Conservation (phyloP, 2,888 invertebrate genomes). For the Eustalomyia histrio region DNA sequence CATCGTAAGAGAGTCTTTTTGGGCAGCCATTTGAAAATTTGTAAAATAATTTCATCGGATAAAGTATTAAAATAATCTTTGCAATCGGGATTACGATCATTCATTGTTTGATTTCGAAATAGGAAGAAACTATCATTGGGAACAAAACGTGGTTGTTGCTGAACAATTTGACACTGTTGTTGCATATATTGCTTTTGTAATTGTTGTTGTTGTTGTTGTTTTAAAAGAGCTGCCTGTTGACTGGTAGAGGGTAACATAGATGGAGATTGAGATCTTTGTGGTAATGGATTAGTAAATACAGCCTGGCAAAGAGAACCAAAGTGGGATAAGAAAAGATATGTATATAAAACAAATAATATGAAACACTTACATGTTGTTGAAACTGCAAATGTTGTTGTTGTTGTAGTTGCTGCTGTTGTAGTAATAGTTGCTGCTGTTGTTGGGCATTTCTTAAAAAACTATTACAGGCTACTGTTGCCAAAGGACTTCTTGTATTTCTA, state of each 20-base stretch:
- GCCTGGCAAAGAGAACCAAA: constrained; percentile 13
- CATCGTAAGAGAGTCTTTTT: constrained; percentile 87
- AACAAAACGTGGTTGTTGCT: constrained; percentile 62
- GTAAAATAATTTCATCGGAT: constrained; percentile 92
- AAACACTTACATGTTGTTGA: constrained; percentile 60
- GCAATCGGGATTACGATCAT: constrained; percentile 70
- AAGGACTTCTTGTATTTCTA: constrained; percentile 75
- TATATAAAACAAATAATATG: too few relatives aligned
- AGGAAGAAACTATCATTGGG: constrained; percentile 77
- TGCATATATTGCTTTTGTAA: constrained; percentile 56
- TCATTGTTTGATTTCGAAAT: constrained; percentile 74
- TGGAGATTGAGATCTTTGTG: constrained; percentile 59
- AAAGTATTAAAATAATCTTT: constrained; percentile 85
- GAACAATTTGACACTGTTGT: constrained; percentile 52
- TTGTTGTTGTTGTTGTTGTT: constrained; percentile 66
- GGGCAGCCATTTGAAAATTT: constrained; percentile 90
- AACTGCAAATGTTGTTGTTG: constrained; percentile 36
- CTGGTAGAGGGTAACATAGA: constrained; percentile 73
- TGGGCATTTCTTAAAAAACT: constrained; percentile 72
- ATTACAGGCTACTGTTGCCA: constrained; percentile 77
- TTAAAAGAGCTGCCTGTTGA: constrained; percentile 70
- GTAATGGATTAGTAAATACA: constrained; percentile 40
- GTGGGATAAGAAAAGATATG: background rate
- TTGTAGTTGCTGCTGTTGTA: constrained; percentile 35
- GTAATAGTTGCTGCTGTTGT: constrained; percentile 36